Percentiles rank a stretch among this genome's conserved stretches.
Evolutionary conservation across 1,140 invertebrate genomes (phyloP).

Genomic region (Tribolium castaneum): DNA sequence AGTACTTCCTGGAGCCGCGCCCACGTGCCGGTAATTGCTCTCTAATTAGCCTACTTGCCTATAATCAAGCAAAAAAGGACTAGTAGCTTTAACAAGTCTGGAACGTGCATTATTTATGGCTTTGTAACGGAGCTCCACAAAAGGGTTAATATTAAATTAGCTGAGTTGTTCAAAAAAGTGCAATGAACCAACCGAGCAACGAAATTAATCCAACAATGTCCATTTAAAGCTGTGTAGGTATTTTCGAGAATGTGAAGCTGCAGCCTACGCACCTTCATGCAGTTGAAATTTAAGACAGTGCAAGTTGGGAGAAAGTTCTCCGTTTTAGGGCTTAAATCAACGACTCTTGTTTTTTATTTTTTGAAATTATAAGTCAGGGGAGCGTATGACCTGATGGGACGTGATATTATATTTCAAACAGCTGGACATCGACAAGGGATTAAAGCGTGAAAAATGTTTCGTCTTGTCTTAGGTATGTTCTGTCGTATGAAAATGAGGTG

Average conservation of each 20-base stretch:
- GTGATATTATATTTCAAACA: neutral
- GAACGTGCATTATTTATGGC: neutral
- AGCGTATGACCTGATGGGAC: neutral
- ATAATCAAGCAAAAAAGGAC: conserved; percentile 18
- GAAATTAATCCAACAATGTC: too few relatives aligned
- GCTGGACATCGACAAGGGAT: neutral
- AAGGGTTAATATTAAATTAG: neutral
- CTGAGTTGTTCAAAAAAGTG: neutral
- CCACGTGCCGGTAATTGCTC: conserved; percentile 30
- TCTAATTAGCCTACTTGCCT: conserved; percentile 26
- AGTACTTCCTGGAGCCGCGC: conserved; percentile 33
- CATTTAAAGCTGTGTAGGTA: neutral
- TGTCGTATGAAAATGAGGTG: too few relatives aligned
- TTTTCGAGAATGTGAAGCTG: neutral
- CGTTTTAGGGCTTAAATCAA: neutral
- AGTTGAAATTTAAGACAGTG: neutral
- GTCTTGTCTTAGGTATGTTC: neutral
- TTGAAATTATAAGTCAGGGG: neutral
- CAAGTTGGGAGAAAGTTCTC: neutral
- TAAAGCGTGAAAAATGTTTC: neutral
- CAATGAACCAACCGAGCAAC: neutral
- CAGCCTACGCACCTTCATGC: neutral
- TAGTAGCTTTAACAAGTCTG: neutral
- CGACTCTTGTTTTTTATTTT: neutral
- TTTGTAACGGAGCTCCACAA: neutral